A percentile compares a stretch with the other conserved stretches of the same genome.
These are phyloP conservation scores for Cataglyphis cursor DNA, from an alignment of 2,888 invertebrate genomes.

Conservation along the genomic window DNA sequence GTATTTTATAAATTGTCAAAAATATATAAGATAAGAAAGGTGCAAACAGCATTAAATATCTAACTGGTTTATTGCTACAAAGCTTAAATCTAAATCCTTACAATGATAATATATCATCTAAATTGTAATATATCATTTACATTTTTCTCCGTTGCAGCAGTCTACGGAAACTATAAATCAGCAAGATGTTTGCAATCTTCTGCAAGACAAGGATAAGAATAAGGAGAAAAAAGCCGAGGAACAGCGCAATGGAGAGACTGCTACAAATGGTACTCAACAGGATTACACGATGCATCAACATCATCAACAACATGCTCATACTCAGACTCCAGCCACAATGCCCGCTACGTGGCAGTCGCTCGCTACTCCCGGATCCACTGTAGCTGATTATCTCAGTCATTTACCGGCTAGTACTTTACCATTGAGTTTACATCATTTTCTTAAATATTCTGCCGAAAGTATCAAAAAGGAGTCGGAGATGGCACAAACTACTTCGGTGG, in stretches of 20 bases:
- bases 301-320: conserved; percentile 86
- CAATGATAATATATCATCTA: too few relatives aligned
- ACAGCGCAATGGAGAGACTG: conserved; percentile 86
- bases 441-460: conserved; percentile 93
- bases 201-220: conserved; percentile 84
- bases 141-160: conserved; percentile 70
- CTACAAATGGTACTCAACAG: conserved; percentile 88
- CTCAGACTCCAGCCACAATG: conserved; percentile 87
- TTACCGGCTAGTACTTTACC: conserved; percentile 92
- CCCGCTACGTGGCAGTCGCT: conserved; percentile 92
- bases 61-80: not conserved
- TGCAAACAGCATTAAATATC: not conserved
- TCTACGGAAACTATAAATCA: conserved; percentile 83
- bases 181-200: conserved; percentile 85
- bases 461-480: conserved; percentile 91
- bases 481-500: conserved; percentile 87
- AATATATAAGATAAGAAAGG: not conserved
- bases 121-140: not conserved
- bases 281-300: conserved; percentile 88
- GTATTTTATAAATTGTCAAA: not conserved
- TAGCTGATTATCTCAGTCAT: conserved; percentile 94
- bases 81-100: too few relatives aligned
- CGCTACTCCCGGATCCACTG: conserved; percentile 92
- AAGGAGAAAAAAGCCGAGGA: conserved; percentile 84
- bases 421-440: conserved; percentile 93